phyloP scores from a whole-genome alignment of 2,113 vertebrate species.

The Aptenodytes patagonicus region DNA sequence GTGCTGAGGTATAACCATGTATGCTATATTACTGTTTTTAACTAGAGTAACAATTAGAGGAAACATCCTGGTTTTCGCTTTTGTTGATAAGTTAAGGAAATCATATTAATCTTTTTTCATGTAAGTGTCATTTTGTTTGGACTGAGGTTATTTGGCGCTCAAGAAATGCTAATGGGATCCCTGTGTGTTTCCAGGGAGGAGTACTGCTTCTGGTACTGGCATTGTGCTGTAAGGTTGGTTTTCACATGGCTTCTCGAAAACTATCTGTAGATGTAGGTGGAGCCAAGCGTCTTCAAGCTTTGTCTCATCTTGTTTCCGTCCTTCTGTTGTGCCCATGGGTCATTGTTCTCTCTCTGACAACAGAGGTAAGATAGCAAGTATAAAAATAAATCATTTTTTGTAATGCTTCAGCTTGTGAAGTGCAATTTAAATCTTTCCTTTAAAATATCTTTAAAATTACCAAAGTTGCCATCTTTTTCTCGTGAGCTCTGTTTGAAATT shows the following conservation, averaged over 20 bases:
- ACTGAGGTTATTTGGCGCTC: neutral
- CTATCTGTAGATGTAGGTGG: conserved; percentile 92
- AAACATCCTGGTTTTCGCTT: neutral
- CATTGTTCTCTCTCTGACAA: conserved; percentile 88
- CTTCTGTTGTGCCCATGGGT: conserved; percentile 92
- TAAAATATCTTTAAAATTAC: neutral
- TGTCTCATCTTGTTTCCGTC: conserved; percentile 89
- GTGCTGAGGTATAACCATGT: neutral
- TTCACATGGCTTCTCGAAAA: conserved; percentile 91
- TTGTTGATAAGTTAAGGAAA: neutral
- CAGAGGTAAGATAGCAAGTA: conserved; percentile 80
- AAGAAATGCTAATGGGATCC: neutral
- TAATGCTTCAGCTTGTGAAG: neutral
- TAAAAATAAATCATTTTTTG: neutral
- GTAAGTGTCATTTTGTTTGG: neutral
- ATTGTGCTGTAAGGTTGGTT: conserved; percentile 92
- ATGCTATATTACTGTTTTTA: neutral
- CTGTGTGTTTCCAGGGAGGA: conserved; percentile 81
- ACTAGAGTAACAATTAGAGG: neutral
- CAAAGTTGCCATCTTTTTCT: neutral
- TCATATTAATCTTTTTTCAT: neutral
- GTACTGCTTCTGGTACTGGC: conserved; percentile 91
- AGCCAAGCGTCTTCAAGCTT: conserved; percentile 90
- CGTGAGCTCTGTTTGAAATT: neutral
- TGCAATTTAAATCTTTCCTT: neutral